Conservation (phyloP, 2,888 invertebrate genomes). For the Tryphoninae sp. region DNA sequence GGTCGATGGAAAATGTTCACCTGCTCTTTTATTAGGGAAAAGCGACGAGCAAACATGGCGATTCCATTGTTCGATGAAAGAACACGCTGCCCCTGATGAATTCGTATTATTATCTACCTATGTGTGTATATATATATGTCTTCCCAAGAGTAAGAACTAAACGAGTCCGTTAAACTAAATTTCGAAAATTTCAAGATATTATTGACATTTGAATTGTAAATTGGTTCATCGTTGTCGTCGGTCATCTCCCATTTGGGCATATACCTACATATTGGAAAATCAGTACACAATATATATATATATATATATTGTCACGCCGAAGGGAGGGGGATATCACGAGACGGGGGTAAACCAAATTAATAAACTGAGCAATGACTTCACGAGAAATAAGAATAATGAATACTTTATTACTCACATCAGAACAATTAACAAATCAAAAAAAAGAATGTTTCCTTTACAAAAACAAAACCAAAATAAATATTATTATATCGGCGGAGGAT, state of each 20-base stretch:
- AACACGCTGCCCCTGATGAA: conserved; percentile 10
- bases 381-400: no score
- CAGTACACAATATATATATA: not conserved
- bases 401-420: no score
- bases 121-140: not conserved
- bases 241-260: conserved; percentile 32
- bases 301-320: not conserved
- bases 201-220: conserved; percentile 78
- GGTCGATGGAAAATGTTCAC: not conserved
- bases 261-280: not conserved
- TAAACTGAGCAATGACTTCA: no score
- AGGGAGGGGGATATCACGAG: no score
- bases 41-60: not conserved
- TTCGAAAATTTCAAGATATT: conserved; percentile 73
- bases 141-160: conserved; percentile 50
- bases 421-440: no score
- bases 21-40: conserved; percentile 4
- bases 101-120: conserved; percentile 16
- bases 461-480: no score
- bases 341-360: no score
- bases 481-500: no score
- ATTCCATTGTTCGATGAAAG: conserved; percentile 1
- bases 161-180: conserved; percentile 71
- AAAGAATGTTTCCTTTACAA: no score
- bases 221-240: conserved; percentile 62